Base-by-base conservation (phyloP, 2,888 invertebrate species). In the Tetropium fuscum region DNA sequence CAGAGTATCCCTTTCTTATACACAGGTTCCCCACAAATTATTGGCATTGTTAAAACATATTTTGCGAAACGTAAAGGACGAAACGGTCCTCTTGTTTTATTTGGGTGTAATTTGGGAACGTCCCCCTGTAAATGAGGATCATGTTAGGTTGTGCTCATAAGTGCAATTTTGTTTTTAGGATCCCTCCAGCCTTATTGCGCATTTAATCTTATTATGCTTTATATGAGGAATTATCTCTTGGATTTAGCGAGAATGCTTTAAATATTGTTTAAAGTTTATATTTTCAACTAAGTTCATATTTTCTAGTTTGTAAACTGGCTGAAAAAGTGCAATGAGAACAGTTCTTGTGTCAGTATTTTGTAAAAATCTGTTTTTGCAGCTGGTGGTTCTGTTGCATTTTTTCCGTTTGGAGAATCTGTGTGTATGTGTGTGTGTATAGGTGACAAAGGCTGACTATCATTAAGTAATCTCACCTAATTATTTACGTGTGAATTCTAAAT, bases 401-500 rank as follows among this genome's bases (percentile, higher is more conserved):
- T n/a, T n/a, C n/a, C n/a, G n/a, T n/a, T n/a, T n/a, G n/a, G n/a
- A n/a, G n/a, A n/a, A n/a, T n/a, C n/a, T n/a, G n/a, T n/a, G n/a
- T n/a, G n/a, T n/a, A n/a, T n/a, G n/a, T n/a, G n/a, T n/a, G n/a
- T n/a, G n/a, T 51, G 40, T 40, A 45, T 55, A 58, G 55, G 58
- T 58, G 53, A 55, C 36, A 58, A 63, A 63, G 63, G 48, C 59
- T 63, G 63, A 63, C 43, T 59, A 63, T 60, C 58, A 38, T 40
- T 62, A 62, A 58, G 58, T 54, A 62, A 48, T 41, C 22, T 41
- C 51, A 51, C 51, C 38, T 51, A 27, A 25, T 51, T 51, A 51
- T 51, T 51, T 51, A 43, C 51, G 40, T 49, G 53, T 53, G 34
- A 40, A 30, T 55, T 56, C 56, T 38, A 47, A 60, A 51, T 56